Base-by-base conservation (phyloP, 2,113 vertebrate species). In the Phalacrocorax carbo region DNA sequence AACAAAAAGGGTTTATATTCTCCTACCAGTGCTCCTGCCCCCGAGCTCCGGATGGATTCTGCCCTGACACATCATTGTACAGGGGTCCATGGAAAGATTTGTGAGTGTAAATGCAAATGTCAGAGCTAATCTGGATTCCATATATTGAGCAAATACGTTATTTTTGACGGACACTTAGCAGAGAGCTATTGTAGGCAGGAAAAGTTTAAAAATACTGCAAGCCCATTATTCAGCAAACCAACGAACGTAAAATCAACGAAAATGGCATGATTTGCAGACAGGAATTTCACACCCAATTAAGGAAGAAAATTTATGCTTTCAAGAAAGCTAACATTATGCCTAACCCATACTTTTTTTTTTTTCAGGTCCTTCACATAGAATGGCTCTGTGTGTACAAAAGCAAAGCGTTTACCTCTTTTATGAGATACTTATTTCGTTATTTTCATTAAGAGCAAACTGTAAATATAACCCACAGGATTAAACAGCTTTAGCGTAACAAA, bases 21-120 rank as follows among this genome's bases (percentile, higher is more conserved):
- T 0, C 36, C 49, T 15, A 29, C 12, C 3, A 1, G 0, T 0
- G 0, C 15, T 71, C 42, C 65, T 40, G 49, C 3, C 44, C 32
- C 5, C 0, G 4, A 49, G 16, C 21, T 57, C 21, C 0, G 9
- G 14, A 11, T 1, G 1, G 61, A 75, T 68, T 70, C 42, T 80
- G 48, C 8, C 44, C 54, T 51, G n/a, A 22, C 5, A 13, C 18
- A 14, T 3, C 0, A 0, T 10, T 5, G 5, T 26, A 52, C 9
- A 20, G 23, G 20, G 8, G 32, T 12, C 3, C 36, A 14, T 3
- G 30, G 38, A 65, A 85, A 87, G 34, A 62, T 82, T 51, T 54
- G 30, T 69, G 51, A 87, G 27, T 4, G 6, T 8, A 71, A 77
- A 94, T 2, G 7, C 34, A 26, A 75, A 84, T 57, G 34, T n/a